Base-by-base conservation (phyloP, 2,113 vertebrate genomes). In the Mionectes macconnelli region DNA sequence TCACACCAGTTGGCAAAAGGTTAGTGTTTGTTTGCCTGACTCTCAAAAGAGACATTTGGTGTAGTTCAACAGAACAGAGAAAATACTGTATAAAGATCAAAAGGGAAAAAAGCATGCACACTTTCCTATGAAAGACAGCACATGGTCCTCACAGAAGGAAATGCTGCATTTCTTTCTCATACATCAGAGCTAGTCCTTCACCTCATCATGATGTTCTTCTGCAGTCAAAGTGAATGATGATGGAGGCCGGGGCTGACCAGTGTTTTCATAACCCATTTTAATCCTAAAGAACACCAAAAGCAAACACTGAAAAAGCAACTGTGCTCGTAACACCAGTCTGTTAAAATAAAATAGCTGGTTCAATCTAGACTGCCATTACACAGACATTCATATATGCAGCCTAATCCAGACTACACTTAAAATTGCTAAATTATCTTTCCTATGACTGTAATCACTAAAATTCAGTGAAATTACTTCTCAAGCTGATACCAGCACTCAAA, bases 21-120 rank as follows among this genome's bases (percentile, higher is more conserved):
- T 92, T 94, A 91, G 94, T 83, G 12, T 92, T 97, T 95, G 83
- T 90, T 96, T 96, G 84, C 91, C 82, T 96, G 81, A 67, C 60
- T 96, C 68, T 94, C 90, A 87, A 47, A 40, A 96, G 84, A 91
- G 68, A 90, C 88, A 87, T 87, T 93, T 93, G 77, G 40, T 87
- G 84, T 62, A 81, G 86, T 94, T 92, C 89, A 96, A 53, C 35
- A 96, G 93, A 74, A 83, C 56, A 78, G 91, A 84, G 84, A 93
- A 93, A 97, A 94, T 40, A 75, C 70, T 90, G 76, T 42, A 67
- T 69, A 91, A 88, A 85, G 72, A 88, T 90, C 94, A 97, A 92
- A 97, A 68, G 81, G 31, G 44, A 93, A 94, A 94, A 93, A 85
- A 76, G 7, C 33, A 45, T 42, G 52, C 37, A 64, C 45, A 53